A percentile compares a stretch with the other conserved stretches of the same genome.
These are phyloP conservation scores for Bombyx mandarina DNA, from an alignment of 1,140 invertebrate genomes.

Conservation along the genomic window DNA sequence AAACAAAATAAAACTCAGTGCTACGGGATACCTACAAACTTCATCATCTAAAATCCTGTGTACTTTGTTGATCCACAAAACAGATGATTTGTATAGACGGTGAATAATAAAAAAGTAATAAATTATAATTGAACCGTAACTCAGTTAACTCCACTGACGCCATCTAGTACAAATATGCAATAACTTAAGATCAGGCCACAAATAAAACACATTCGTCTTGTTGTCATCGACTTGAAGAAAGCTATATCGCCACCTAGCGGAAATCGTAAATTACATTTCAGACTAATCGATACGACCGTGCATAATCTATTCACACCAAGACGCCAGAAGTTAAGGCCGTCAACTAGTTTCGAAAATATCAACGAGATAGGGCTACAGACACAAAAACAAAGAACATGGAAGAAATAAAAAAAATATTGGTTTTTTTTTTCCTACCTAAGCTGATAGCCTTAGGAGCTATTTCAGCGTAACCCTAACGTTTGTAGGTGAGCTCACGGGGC, in stretches of 20 bases:
- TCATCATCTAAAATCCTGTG: too few relatives aligned
- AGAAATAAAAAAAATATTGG: constrained; percentile 22
- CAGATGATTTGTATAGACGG: too few relatives aligned
- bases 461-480: too few relatives aligned
- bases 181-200: constrained; percentile 15
- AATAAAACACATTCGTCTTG: constrained; percentile 10
- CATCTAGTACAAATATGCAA: constrained; percentile 23
- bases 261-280: constrained; percentile 1
- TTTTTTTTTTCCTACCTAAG: constrained; percentile 17
- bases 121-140: background rate
- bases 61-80: background rate
- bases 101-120: too few relatives aligned
- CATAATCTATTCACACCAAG: constrained; percentile 3
- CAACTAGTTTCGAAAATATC: background rate
- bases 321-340: background rate
- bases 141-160: background rate
- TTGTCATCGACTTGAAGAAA: background rate
- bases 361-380: background rate
- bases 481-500: too few relatives aligned
- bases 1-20: background rate
- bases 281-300: constrained; percentile 15
- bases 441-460: too few relatives aligned
- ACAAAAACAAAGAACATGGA: constrained; percentile 13
- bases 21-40: background rate
- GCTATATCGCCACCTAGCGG: background rate